These are phyloP conservation scores for Ladona fulva DNA, from an alignment of 1,140 invertebrate species.

Conservation along the genomic window DNA sequence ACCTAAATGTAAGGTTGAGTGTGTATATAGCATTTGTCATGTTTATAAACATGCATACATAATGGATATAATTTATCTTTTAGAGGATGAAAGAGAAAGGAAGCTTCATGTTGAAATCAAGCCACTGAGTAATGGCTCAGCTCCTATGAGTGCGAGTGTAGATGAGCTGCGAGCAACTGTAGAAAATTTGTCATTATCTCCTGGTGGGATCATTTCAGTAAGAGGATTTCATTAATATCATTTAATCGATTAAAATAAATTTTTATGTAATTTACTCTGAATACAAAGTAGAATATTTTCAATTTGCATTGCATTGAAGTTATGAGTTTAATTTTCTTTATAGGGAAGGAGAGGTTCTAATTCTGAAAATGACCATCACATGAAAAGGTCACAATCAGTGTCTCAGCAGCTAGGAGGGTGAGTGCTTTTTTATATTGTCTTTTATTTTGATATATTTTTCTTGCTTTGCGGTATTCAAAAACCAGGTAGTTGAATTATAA, in stretches of 20 bases:
- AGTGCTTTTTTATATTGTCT: conserved; percentile 22
- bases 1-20: too few relatives aligned
- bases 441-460: too few relatives aligned
- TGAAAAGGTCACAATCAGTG: conserved; percentile 69
- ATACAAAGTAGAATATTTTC: neutral
- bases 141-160: conserved; percentile 83
- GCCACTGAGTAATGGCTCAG: conserved; percentile 77
- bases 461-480: too few relatives aligned
- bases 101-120: conserved; percentile 94
- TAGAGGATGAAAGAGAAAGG: conserved; percentile 69
- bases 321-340: conserved; percentile 22
- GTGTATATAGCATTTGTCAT: too few relatives aligned
- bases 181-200: conserved; percentile 81
- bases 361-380: conserved; percentile 53
- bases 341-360: conserved; percentile 46
- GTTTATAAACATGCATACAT: conserved; percentile 10
- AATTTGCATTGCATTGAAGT: neutral
- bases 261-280: too few relatives aligned
- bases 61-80: conserved; percentile 22
- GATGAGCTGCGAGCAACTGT: conserved; percentile 88
- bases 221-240: conserved; percentile 21
- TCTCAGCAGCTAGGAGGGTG: conserved; percentile 62
- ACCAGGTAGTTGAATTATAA: too few relatives aligned
- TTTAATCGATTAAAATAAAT: neutral
- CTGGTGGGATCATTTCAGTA: conserved; percentile 51